Base-by-base conservation (phyloP, 1,140 invertebrate species). In the Eciton burchellii region DNA sequence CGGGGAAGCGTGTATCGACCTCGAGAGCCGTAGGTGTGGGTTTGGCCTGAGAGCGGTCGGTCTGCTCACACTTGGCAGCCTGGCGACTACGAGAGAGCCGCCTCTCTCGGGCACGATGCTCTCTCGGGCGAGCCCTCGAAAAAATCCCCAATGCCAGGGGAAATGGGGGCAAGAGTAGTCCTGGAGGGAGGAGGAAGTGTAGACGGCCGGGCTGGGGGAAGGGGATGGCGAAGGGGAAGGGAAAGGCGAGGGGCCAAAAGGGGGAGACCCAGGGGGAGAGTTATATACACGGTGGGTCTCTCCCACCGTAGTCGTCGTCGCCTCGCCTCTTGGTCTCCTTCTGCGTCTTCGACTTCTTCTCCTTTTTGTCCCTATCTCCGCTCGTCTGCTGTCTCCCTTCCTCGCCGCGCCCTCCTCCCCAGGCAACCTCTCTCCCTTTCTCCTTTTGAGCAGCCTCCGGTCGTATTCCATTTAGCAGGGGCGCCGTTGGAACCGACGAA, bases 391-490 rank as follows among this genome's bases (percentile, higher is more conserved):
- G 8, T 74, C 71, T 70, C 52, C 11, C 16, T 83, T 16, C 24
- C 6, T 45, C 24, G n/a, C 24, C 6, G 29, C 24, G n/a, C 11
- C 4, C 14, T 81, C 21, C 35, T 24, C 83, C 70, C 62, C 49
- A 52, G 47, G 35, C 65, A 47, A 72, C 19, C 47, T 21, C 47
- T 68, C 45, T 45, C 52, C 29, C 26, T 47, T 57, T 49, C 73
- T 72, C 65, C 54, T 52, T 45, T 73, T 66, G 57, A 85, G 74
- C 88, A 71, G 76, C 87, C 90, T 87, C 88, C 89, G 86, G 86
- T 87, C 88, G 89, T 90, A 91, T 91, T 91, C 90, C 91, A 91
- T 91, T 92, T 92, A 91, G 83, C 88, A 91, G 90, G 90, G 90
- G 90, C 90, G 90, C 91, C 88, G 89, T 89, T 89, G 88, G 82